A percentile compares a stretch with the other conserved stretches of the same genome.
Conservation (phyloP, 2,797 vertebrate genomes). For the Melanotaenia parkinsoni region DNA sequence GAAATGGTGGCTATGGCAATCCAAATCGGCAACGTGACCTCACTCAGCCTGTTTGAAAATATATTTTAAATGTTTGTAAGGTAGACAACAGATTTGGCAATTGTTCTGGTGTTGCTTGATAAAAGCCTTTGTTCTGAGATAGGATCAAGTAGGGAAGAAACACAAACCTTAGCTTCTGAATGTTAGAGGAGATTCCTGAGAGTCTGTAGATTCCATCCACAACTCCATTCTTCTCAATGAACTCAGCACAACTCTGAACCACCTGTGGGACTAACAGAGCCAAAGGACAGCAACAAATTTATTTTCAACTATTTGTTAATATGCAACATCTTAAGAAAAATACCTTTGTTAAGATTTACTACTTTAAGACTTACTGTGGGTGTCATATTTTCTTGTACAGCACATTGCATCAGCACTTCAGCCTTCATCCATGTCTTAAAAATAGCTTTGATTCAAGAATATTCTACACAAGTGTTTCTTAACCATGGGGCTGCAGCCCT, state of each 20-base stretch:
- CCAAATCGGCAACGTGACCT: not conserved
- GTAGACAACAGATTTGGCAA: not conserved
- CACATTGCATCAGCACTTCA: too few relatives aligned
- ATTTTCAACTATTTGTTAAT: not conserved
- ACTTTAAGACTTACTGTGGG: too few relatives aligned
- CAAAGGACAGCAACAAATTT: not conserved
- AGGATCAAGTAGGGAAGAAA: not conserved
- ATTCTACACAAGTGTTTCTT: too few relatives aligned
- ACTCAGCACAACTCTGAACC: constrained; percentile 94
- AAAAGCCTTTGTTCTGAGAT: not conserved
- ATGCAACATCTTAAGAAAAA: not conserved
- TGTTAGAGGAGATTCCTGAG: constrained; percentile 97
- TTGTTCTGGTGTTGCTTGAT: not conserved
- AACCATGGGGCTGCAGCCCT: too few relatives aligned
- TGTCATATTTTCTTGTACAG: too few relatives aligned
- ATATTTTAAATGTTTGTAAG: not conserved
- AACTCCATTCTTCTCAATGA: constrained; percentile 96
- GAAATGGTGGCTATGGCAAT: not conserved
- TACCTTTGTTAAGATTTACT: not conserved
- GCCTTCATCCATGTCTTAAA: not conserved
- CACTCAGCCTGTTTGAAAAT: not conserved
- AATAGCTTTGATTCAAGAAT: not conserved
- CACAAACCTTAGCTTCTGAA: constrained; percentile 94
- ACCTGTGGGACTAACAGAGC: constrained; percentile 92
- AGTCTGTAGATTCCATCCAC: constrained; percentile 98